Conservation (phyloP, 2,113 vertebrate species). For the Pseudopipra pipra region DNA sequence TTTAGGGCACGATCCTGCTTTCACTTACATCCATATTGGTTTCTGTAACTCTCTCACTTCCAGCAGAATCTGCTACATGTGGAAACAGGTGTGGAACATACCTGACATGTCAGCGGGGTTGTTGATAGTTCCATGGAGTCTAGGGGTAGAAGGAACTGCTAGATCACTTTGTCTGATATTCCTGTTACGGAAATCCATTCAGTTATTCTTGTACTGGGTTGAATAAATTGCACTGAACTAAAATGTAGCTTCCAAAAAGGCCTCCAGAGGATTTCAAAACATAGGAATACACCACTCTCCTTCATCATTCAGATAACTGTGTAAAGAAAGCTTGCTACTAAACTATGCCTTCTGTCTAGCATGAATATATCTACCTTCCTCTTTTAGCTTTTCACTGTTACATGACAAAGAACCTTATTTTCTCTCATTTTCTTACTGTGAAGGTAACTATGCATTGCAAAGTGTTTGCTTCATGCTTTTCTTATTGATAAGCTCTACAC, state of each 20-base stretch:
- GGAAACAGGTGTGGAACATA: background rate
- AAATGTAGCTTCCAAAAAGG: background rate
- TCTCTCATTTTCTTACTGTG: background rate
- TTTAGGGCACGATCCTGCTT: background rate
- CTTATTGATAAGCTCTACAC: background rate
- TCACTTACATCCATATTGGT: background rate
- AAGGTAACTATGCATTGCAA: background rate
- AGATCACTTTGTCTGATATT: background rate
- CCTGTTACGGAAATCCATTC: background rate
- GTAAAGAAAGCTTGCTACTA: background rate
- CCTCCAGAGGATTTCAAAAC: background rate
- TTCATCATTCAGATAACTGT: background rate
- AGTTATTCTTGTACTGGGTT: background rate
- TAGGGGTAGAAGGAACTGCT: background rate
- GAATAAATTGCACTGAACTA: background rate
- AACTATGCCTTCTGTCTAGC: background rate
- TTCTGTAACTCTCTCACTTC: background rate
- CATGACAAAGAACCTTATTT: background rate
- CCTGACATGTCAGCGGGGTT: background rate
- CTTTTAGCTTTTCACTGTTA: background rate
- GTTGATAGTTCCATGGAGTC: background rate
- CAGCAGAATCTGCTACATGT: background rate
- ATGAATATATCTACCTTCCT: background rate
- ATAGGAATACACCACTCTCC: background rate
- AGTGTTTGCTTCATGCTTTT: background rate